Percentiles rank a stretch among this genome's conserved stretches.
Conservation (phyloP, 2,888 invertebrate species). For the Thera obeliscata region DNA sequence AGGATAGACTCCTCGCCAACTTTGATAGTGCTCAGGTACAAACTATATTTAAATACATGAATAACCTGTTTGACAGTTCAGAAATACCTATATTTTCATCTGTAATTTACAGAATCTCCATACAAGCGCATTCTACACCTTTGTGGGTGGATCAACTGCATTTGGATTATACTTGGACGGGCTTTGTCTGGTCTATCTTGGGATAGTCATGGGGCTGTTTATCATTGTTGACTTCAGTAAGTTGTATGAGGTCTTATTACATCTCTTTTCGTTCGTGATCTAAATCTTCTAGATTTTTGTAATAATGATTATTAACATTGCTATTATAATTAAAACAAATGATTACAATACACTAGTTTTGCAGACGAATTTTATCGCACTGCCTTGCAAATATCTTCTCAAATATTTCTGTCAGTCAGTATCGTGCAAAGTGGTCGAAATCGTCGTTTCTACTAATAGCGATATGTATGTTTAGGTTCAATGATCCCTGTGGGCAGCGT, state of each 20-base stretch:
- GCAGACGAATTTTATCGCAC: too few species aligned
- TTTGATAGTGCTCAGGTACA: constrained; percentile 86
- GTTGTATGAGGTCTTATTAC: constrained; percentile 39
- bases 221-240: constrained; percentile 85
- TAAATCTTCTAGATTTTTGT: too few species aligned
- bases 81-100: neutral
- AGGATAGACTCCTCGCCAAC: constrained; percentile 83
- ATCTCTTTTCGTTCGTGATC: too few species aligned
- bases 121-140: constrained; percentile 88
- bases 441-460: too few species aligned
- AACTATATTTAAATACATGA: neutral
- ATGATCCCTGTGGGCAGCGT: constrained; percentile 81
- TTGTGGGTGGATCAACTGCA: constrained; percentile 86
- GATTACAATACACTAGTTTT: too few species aligned
- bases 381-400: neutral
- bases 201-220: constrained; percentile 86
- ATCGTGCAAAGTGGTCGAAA: too few species aligned
- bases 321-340: too few species aligned
- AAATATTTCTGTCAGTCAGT: too few species aligned
- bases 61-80: neutral
- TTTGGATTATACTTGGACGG: constrained; percentile 91
- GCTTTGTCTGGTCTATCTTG: constrained; percentile 87
- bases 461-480: constrained; percentile 48
- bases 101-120: constrained; percentile 84
- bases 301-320: too few species aligned